Evolutionary conservation across 2,797 vertebrate genomes (phyloP).

Genomic region (Limosa lapponica): DNA sequence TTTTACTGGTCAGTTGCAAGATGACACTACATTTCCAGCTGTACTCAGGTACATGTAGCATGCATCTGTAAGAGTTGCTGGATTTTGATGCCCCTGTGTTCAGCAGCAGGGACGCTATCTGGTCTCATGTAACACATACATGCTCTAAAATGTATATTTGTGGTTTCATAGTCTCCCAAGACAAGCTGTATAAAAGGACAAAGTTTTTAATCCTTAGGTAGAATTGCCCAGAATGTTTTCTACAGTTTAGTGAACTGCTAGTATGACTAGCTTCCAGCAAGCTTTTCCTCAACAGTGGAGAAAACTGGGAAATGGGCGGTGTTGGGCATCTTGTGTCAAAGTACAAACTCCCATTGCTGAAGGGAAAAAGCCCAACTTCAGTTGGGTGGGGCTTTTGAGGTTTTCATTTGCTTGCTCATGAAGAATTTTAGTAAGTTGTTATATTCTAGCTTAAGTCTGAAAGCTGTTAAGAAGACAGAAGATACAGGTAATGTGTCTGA

Average conservation of each 20-base stretch:
- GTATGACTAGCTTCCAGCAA: not conserved
- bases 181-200: not conserved
- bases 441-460: not conserved
- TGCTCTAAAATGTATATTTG: not conserved
- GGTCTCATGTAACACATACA: not conserved
- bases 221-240: not conserved
- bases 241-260: not conserved
- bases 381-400: not conserved
- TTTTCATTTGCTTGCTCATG: not conserved
- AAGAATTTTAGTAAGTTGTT: not conserved
- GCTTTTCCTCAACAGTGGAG: not conserved
- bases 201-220: not conserved
- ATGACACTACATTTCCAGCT: not conserved
- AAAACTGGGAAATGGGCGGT: not conserved
- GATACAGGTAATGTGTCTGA: not conserved
- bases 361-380: not conserved
- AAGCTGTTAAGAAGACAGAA: not conserved
- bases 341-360: not conserved
- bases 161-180: not conserved
- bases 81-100: not conserved
- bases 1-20: not conserved
- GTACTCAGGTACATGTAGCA: not conserved
- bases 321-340: not conserved
- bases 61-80: not conserved
- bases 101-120: not conserved